Conservation (phyloP, 2,797 vertebrate genomes). For the Rhynchotus rufescens region DNA sequence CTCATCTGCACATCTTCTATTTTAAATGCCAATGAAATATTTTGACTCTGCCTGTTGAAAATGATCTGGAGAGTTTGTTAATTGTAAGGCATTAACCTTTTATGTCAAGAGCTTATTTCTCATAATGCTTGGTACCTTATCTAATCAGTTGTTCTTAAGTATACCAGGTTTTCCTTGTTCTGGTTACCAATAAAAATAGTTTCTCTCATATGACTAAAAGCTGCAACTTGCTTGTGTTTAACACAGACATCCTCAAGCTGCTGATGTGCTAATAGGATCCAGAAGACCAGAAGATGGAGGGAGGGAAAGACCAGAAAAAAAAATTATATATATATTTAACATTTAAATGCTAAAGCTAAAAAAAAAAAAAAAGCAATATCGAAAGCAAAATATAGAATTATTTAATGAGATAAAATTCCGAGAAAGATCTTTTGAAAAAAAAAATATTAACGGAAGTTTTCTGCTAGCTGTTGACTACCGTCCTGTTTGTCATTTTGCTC, state of each 20-base stretch:
- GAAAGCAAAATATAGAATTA: neutral
- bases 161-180: neutral
- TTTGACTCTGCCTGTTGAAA: neutral
- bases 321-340: neutral
- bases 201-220: neutral
- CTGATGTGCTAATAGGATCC: neutral
- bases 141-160: neutral
- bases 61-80: neutral
- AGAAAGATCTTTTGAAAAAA: neutral
- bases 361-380: neutral
- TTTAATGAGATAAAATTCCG: constrained; percentile 2
- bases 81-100: neutral
- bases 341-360: neutral
- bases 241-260: neutral
- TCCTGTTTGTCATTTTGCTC: constrained; percentile 15
- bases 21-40: neutral
- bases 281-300: neutral
- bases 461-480: neutral
- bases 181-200: neutral
- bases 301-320: neutral
- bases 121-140: neutral
- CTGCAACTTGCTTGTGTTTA: neutral
- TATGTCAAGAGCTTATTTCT: neutral
- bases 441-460: neutral
- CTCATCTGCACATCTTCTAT: neutral